phyloP scores from a whole-genome alignment of 35 echinoderm and acorn worm genomes.

The Lytechinus pictus region DNA sequence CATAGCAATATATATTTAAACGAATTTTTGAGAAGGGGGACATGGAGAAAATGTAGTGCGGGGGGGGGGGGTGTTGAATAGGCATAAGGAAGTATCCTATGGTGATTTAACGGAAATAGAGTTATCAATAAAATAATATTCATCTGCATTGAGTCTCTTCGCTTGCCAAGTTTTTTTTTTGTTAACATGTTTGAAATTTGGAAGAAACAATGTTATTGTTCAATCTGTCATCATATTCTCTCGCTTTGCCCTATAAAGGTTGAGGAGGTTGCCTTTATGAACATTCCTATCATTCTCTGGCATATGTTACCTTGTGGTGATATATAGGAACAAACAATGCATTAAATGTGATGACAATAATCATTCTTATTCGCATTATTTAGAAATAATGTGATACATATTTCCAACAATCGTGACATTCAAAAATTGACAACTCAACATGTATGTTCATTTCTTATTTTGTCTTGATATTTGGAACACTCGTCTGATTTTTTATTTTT shows the following conservation, averaged over 20 bases:
- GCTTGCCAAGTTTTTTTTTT: not conserved
- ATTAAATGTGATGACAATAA: not conserved
- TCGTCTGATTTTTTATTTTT: no score
- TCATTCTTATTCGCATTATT: not conserved
- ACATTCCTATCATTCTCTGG: not conserved
- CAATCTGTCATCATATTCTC: not conserved
- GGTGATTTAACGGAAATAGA: not conserved
- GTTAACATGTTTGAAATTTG: not conserved
- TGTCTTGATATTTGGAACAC: no score
- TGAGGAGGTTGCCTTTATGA: not conserved
- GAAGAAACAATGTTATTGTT: not conserved
- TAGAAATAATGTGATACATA: no score
- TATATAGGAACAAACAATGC: not conserved
- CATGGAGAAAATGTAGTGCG: not conserved
- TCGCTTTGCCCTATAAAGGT: not conserved
- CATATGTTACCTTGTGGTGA: not conserved
- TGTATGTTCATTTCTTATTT: no score
- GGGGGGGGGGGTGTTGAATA: not conserved
- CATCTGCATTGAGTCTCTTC: not conserved
- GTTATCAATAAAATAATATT: not conserved
- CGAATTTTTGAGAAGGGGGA: not conserved
- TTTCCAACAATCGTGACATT: no score
- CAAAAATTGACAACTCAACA: no score
- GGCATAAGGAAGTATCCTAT: not conserved
- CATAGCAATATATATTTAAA: not conserved